Percentiles rank a stretch among this genome's conserved stretches.
phyloP scores from a whole-genome alignment of 2,888 invertebrate species.

The Trichogramma evanescens region DNA sequence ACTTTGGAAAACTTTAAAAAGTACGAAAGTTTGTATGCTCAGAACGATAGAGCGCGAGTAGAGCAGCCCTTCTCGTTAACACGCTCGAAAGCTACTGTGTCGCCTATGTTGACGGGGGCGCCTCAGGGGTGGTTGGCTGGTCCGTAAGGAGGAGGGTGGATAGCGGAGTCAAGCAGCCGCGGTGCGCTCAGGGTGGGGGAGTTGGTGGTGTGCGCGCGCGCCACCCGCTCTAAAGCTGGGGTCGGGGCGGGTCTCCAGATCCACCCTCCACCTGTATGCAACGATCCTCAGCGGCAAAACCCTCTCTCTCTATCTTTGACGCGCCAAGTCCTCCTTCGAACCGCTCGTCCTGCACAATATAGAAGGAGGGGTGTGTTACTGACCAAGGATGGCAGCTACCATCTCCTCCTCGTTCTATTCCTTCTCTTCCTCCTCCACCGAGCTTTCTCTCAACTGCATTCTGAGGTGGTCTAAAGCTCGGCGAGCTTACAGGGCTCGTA shows the following conservation, averaged over 20 bases:
- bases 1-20: background rate
- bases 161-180: slow-evolving; percentile 24
- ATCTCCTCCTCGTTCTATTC: slow-evolving; percentile 4
- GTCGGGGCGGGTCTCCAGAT: slow-evolving; percentile 22
- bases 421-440: background rate
- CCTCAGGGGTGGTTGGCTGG: slow-evolving; percentile 35
- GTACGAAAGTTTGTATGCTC: slow-evolving; percentile 5
- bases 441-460: slow-evolving; percentile 2
- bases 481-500: too few species aligned
- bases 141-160: slow-evolving; percentile 44
- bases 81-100: slow-evolving; percentile 47
- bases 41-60: slow-evolving; percentile 24
- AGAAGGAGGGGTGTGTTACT: slow-evolving; percentile 20
- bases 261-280: slow-evolving; percentile 23
- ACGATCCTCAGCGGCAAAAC: slow-evolving; percentile 13
- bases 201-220: background rate
- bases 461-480: too few species aligned
- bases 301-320: slow-evolving; percentile 13
- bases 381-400: slow-evolving; percentile 25
- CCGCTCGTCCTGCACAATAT: slow-evolving; percentile 19
- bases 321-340: slow-evolving; percentile 21
- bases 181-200: too few species aligned
- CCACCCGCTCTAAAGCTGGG: background rate
- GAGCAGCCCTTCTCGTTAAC: slow-evolving; percentile 38
- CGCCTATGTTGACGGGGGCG: slow-evolving; percentile 41